Evolutionary conservation across 2,888 invertebrate genomes (phyloP), one percentile per base, ranked within the genome.

Genomic region (Troides helena): DNA sequence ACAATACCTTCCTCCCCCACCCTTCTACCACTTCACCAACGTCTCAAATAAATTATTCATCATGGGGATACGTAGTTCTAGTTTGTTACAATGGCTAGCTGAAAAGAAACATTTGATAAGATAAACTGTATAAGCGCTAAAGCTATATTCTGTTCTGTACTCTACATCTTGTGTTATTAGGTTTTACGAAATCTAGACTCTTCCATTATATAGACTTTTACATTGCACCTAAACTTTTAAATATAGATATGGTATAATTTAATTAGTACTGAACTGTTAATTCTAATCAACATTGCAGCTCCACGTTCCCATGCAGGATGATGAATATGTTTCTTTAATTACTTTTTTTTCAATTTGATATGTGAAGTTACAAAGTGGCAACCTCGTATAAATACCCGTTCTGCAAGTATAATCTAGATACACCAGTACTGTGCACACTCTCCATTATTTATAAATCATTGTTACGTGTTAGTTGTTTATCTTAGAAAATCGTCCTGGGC

Each of bases 11-110:
- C 12, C 14, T 14, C 46, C 8, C 46, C 46, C 46, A 46, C 58
- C 60, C 36, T 46, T 25, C 62, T 46, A 59, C 63, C 62, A 62
- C 46, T 63, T 58, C 30, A 59, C 63, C 30, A 18, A 56, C 25
- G 53, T 25, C 23, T 59, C 53, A 23, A 58, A 58, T 53, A 6
- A n/a, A 53, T 53, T 14, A 46, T 46, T 46, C 46, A 46, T 46
- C 46, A 46, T 46, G 12, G 4, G 1, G 12, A 46, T 46, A 12
- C 46, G 46, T 14, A 14, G 46, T 46, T 46, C 46, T 46, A 46
- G 46, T 46, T 46, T 14, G 46, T 46, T 46, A 17, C 12, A 46
- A 46, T 12, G 46, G 17, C 14, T 30, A 30, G 30, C 30, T 30
- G 5, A 30, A 30, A 30, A 30, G 30, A 30, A 3, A 30, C 30